These are phyloP conservation scores for Dryococelus australis DNA, from an alignment of 2,888 invertebrate species.

Conservation along the genomic window DNA sequence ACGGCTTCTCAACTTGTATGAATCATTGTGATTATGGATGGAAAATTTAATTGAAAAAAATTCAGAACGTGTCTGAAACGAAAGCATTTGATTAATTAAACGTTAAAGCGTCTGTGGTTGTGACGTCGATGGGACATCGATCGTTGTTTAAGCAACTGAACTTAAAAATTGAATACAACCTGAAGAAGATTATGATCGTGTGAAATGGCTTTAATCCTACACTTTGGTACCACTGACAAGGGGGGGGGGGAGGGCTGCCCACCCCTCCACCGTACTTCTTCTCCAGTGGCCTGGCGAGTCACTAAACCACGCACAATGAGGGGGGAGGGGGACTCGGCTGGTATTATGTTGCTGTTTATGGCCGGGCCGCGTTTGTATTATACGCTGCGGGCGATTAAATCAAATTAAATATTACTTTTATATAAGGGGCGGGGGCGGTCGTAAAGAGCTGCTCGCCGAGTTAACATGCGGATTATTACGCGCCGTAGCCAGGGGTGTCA, in stretches of 20 bases:
- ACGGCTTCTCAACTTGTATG: too few relatives aligned
- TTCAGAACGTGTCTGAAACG: too few relatives aligned
- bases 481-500: neutral
- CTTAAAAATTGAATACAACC: too few relatives aligned
- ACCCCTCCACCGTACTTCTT: neutral
- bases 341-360: conserved; percentile 2
- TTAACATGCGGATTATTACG: conserved; percentile 8
- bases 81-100: too few relatives aligned
- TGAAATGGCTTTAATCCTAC: too few relatives aligned
- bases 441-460: neutral
- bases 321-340: neutral
- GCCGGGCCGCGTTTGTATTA: neutral
- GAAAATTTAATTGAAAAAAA: too few relatives aligned
- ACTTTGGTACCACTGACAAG: neutral
- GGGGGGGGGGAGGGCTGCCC: neutral
- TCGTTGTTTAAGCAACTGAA: too few relatives aligned
- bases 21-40: too few relatives aligned
- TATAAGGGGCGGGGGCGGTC: neutral
- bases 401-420: conserved; percentile 16
- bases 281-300: neutral
- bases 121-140: too few relatives aligned
- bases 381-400: neutral
- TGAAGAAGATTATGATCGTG: too few relatives aligned
- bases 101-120: too few relatives aligned
- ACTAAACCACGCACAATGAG: neutral